Evolutionary conservation across 23 tunicate genomes (phyloP).

Genomic region (Halocynthia roretzi): DNA sequence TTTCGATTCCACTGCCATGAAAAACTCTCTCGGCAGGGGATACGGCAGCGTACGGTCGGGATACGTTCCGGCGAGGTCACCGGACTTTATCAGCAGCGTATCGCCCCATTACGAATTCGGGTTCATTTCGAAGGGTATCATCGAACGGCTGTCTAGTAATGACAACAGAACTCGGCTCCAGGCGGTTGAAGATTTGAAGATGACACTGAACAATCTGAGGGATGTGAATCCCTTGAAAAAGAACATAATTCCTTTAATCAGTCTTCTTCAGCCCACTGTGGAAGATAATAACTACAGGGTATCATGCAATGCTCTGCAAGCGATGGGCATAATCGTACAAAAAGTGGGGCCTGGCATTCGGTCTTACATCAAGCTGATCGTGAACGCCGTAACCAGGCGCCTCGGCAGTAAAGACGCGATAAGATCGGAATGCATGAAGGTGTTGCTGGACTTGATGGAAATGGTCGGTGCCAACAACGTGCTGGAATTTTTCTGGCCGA

Average conservation of each 20-base stretch:
- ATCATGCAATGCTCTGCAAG: constrained; percentile 40
- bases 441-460: constrained; percentile 38
- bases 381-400: constrained; percentile 25
- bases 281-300: constrained; percentile 60
- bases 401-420: constrained; percentile 59
- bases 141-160: constrained; percentile 29
- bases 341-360: constrained; percentile 37
- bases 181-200: constrained; percentile 48
- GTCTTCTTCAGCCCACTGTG: constrained; percentile 55
- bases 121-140: constrained; percentile 39
- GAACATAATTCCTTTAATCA: constrained; percentile 45
- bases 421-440: constrained; percentile 48
- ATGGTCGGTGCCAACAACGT: constrained; percentile 32
- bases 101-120: constrained; percentile 30
- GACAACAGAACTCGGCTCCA: constrained; percentile 37
- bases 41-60: constrained; percentile 8
- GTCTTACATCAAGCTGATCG: constrained; percentile 29
- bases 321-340: constrained; percentile 21
- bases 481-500: constrained; percentile 50
- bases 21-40: constrained; percentile 22
- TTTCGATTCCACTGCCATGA: constrained; percentile 37
- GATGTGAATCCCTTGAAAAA: constrained; percentile 19
- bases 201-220: constrained; percentile 7
- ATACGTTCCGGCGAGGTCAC: constrained; percentile 14
- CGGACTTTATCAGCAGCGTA: not conserved